Evolutionary conservation across 2,797 vertebrate species (phyloP).

Genomic region (Sebastiscus albofasciatus): DNA sequence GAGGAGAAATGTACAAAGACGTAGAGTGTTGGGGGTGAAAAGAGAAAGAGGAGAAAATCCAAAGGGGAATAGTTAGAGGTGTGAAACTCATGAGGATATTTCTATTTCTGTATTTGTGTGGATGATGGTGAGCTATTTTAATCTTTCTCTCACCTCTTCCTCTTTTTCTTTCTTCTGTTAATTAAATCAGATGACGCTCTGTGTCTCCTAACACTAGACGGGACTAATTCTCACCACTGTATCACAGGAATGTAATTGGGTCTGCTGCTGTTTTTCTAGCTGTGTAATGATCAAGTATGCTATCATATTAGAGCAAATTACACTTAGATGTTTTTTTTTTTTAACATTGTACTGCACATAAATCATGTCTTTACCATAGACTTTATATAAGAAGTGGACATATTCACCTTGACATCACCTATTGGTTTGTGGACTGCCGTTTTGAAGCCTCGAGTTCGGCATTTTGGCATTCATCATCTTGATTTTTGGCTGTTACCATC

Average conservation of each 20-base stretch:
- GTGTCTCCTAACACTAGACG: slow-evolving; percentile 53
- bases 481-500: no score
- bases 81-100: slow-evolving; percentile 48
- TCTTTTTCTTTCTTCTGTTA: slow-evolving; percentile 48
- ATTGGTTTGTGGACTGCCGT: no score
- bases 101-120: slow-evolving; percentile 65
- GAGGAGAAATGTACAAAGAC: background rate
- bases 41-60: background rate
- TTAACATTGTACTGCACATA: background rate
- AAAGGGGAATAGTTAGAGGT: slow-evolving; percentile 35
- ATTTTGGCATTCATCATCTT: no score
- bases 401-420: no score
- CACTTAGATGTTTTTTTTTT: background rate
- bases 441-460: no score
- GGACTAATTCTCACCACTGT: slow-evolving; percentile 59
- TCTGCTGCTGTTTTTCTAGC: slow-evolving; percentile 20
- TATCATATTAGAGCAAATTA: slow-evolving; percentile 15
- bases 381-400: no score
- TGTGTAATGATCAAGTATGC: slow-evolving; percentile 20
- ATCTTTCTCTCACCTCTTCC: slow-evolving; percentile 36
- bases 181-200: slow-evolving; percentile 73
- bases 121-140: slow-evolving; percentile 73
- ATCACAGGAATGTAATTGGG: slow-evolving; percentile 48
- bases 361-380: background rate
- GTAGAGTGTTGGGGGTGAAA: background rate